Evolutionary conservation across 2,113 vertebrate genomes (phyloP).

Genomic region (Hyla sarda): DNA sequence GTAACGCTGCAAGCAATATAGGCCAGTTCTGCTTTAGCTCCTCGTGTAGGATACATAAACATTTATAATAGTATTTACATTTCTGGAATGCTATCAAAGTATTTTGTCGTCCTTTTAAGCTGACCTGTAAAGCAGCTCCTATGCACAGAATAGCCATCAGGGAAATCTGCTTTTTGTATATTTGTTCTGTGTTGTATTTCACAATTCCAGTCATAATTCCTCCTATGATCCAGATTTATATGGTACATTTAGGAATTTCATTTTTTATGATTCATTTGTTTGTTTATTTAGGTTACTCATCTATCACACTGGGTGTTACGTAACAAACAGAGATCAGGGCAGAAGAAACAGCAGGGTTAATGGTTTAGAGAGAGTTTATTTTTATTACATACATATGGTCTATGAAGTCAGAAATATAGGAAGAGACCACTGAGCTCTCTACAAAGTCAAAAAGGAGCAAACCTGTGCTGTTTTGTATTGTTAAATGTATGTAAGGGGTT

Average conservation of each 20-base stretch:
- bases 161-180: conserved; percentile 25
- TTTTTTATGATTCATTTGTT: not conserved
- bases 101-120: conserved; percentile 17
- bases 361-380: not conserved
- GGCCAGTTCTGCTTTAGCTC: conserved; percentile 26
- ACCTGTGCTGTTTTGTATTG: no score
- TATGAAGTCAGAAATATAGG: not conserved
- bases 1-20: conserved; percentile 5
- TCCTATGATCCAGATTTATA: conserved; percentile 1
- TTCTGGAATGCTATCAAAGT: conserved; percentile 46
- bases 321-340: not conserved
- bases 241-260: not conserved
- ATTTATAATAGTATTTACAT: conserved; percentile 39
- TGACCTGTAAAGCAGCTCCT: conserved; percentile 17
- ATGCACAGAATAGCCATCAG: conserved; percentile 19
- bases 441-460: not conserved
- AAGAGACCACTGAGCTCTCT: not conserved
- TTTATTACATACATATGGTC: not conserved
- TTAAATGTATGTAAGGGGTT: no score
- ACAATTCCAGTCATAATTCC: conserved; percentile 28
- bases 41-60: conserved; percentile 39
- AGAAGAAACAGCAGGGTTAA: not conserved
- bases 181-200: conserved; percentile 7
- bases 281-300: not conserved
- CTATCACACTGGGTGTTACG: not conserved